Conservation (phyloP, 92 coral and sea anemone genomes). For the Galaxea fascicularis region DNA sequence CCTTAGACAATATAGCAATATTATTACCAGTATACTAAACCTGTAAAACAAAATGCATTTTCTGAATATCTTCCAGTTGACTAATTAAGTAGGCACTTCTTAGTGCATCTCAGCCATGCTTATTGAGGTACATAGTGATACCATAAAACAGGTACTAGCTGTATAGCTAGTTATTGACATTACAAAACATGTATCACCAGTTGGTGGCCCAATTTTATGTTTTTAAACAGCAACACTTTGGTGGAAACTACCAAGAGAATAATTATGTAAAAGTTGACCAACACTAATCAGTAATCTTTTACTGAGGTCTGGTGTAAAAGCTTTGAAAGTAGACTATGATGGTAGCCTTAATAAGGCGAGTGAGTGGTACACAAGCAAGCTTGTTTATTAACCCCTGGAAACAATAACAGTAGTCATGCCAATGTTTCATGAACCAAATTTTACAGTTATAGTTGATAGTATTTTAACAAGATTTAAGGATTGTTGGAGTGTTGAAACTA, state of each 20-base stretch:
- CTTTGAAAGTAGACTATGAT: constrained; percentile 17
- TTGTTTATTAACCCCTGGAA: not conserved
- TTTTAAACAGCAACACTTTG: constrained; percentile 1
- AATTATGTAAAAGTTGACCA: constrained; percentile 15
- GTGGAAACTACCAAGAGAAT: constrained; percentile 1
- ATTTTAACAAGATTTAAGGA: not conserved
- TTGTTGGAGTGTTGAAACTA: constrained; percentile 25
- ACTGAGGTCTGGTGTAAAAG: constrained; percentile 16
- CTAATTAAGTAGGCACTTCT: not conserved
- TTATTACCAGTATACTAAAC: too few species aligned
- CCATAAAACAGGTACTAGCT: constrained; percentile 29
- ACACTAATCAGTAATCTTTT: constrained; percentile 10
- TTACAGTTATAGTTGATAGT: not conserved
- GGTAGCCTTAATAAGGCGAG: constrained; percentile 12
- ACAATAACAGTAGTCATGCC: constrained; percentile 2
- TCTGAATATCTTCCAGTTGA: constrained; percentile 20
- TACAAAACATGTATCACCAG: constrained; percentile 24
- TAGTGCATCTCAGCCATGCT: constrained; percentile 34
- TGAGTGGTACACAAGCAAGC: constrained; percentile 3
- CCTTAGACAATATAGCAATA: constrained; percentile 14
- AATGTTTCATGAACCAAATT: constrained; percentile 13
- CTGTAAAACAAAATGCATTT: constrained; percentile 31
- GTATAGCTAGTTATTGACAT: constrained; percentile 34
- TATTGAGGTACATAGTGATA: constrained; percentile 15
- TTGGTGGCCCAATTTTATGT: not conserved